Conservation (phyloP, 2,888 invertebrate genomes). For the Gortyna flavago region DNA sequence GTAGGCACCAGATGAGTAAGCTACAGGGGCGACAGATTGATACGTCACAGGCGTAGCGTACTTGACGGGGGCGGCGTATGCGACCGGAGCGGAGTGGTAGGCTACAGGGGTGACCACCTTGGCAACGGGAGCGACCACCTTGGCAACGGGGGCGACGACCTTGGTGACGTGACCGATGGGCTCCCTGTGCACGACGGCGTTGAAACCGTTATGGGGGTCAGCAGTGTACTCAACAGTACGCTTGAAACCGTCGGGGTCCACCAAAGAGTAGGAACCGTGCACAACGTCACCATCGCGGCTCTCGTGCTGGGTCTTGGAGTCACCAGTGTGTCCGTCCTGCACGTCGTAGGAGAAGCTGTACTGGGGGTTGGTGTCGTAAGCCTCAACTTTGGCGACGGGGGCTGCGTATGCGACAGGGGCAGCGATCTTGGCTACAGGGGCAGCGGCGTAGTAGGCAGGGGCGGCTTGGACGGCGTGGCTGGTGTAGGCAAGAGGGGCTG, state of each 20-base stretch:
- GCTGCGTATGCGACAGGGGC: conserved; percentile 76
- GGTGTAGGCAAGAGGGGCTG: conserved; percentile 73
- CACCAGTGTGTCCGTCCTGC: conserved; percentile 87
- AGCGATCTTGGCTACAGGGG: conserved; percentile 70
- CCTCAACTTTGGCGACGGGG: conserved; percentile 73
- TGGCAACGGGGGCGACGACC: conserved; percentile 71
- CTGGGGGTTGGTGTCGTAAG: conserved; percentile 76
- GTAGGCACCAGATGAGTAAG: conserved; percentile 66
- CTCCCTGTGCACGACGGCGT: conserved; percentile 87
- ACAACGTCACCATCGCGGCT: conserved; percentile 87
- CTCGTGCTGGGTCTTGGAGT: conserved; percentile 87
- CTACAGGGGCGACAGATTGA: conserved; percentile 66
- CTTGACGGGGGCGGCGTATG: conserved; percentile 64
- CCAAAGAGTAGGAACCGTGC: conserved; percentile 86
- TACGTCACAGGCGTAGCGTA: conserved; percentile 43
- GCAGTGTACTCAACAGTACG: conserved; percentile 89
- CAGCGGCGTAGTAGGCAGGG: conserved; percentile 73
- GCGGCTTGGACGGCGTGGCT: conserved; percentile 69
- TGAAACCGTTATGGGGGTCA: conserved; percentile 87
- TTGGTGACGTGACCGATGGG: conserved; percentile 79
- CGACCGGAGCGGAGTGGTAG: conserved; percentile 68
- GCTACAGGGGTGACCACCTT: conserved; percentile 68
- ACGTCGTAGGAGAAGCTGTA: conserved; percentile 87
- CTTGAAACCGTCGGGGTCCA: conserved; percentile 87
- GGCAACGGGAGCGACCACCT: conserved; percentile 71